Conservation (phyloP, 1,140 invertebrate species). For the Anoplolepis gracilipes region DNA sequence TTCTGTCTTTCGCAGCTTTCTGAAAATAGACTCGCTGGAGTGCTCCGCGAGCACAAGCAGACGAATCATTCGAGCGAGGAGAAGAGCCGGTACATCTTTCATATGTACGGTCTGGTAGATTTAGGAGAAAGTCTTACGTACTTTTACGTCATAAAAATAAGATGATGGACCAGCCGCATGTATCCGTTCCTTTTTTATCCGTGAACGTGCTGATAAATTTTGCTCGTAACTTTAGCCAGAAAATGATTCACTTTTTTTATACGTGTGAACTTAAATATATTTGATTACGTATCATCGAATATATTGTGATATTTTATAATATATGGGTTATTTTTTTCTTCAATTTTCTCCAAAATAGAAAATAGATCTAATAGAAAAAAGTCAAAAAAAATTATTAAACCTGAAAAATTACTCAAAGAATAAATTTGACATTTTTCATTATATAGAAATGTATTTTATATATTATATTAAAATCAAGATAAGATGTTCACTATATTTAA, state of each 20-base stretch:
- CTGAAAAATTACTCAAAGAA: background rate
- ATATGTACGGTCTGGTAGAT: background rate
- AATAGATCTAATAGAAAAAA: background rate
- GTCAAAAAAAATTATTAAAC: background rate
- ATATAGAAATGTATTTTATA: background rate
- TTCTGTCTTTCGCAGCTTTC: conserved; percentile 55
- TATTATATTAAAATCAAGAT: background rate
- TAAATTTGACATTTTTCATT: background rate
- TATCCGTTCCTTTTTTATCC: background rate
- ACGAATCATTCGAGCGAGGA: conserved; percentile 44
- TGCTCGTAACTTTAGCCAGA: conserved; percentile 1
- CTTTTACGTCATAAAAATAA: background rate
- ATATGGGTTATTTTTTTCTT: background rate
- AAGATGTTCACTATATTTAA: background rate
- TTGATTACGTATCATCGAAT: background rate
- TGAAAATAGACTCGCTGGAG: conserved; percentile 78
- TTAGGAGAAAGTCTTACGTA: background rate
- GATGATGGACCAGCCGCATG: background rate
- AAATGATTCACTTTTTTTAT: background rate
- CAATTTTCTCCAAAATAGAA: background rate
- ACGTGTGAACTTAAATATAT: background rate
- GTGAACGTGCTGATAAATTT: background rate
- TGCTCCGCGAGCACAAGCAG: conserved; percentile 61
- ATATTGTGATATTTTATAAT: background rate
- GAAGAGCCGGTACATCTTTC: background rate